Base-by-base conservation (phyloP, 2,113 vertebrate genomes). In the Tragelaphus imberbis region DNA sequence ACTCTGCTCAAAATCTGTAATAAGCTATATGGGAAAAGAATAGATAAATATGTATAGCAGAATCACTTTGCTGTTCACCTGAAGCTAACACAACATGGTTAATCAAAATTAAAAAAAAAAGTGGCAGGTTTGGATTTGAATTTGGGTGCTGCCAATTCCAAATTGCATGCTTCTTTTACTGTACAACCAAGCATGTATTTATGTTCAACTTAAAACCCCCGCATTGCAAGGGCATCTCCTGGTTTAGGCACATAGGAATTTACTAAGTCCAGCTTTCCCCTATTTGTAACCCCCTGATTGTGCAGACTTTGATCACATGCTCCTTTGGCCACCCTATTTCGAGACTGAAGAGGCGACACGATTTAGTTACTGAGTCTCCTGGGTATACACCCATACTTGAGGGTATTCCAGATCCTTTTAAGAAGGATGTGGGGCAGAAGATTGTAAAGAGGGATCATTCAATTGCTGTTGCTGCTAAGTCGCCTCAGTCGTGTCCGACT, bases 221-320 rank as follows among this genome's bases (percentile, higher is more conserved):
- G 1, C 13, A 15, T 23, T 19, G 33, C 56, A 47, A 75, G 25
- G 44, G 17, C 40, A 1, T 14, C 84, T 75, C 51, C 75, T 25
- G 21, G 16, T 55, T 68, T 84, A 2, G 14, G 68, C 10, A 15
- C 40, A 5, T 8, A 47, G 93, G 84, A 75, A 47, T 90, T 79
- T 40, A 16, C 88, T 16, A 93, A 84, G 95, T 14, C 90, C 36
- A 6, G 6, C 56, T 63, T 71, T 56, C 85, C 27, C 77, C 95
- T 95, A 91, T 96, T 97, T 96, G 90, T 90, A 94, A 96, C 91
- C 30, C 15, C 95, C 65, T 21, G 16, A 55, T 58, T 96, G 61
- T 1, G 3, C 8, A 15, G 6, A 2, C 86, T 91, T 93, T 94
- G 86, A 91, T 71, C 77, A 28, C 51, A 3, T 0, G 17, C 68